phyloP scores from a whole-genome alignment of 2,888 invertebrate genomes.

The Oscheius sp. region DNA sequence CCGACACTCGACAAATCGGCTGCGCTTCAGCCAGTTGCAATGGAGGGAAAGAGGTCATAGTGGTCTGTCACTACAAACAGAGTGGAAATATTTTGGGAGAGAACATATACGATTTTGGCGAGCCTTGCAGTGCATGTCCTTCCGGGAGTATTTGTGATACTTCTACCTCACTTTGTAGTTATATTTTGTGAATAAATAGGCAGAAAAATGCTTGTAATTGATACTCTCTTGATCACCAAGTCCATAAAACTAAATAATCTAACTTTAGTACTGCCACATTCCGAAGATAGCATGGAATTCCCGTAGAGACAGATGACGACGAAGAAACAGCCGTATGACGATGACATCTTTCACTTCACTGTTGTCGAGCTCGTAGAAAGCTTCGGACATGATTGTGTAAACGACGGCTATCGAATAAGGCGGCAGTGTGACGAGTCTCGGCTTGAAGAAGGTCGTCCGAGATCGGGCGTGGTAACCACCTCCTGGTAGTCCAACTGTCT shows the following conservation, averaged over 20 bases:
- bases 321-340: background rate
- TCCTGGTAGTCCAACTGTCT: too few relatives aligned
- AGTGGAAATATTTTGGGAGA: background rate
- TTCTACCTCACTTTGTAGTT: conserved; percentile 13
- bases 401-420: too few relatives aligned
- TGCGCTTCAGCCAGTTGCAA: conserved; percentile 33
- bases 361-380: background rate
- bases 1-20: conserved; percentile 25
- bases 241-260: background rate
- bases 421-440: too few relatives aligned
- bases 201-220: too few relatives aligned
- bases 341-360: background rate
- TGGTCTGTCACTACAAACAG: conserved; percentile 38
- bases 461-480: too few relatives aligned
- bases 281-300: background rate
- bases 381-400: too few relatives aligned
- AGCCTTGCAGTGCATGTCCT: conserved; percentile 13
- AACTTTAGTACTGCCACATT: background rate
- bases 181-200: too few relatives aligned
- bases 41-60: conserved; percentile 34
- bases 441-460: too few relatives aligned
- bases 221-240: background rate
- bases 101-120: conserved; percentile 11
- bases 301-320: background rate
- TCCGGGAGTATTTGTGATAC: conserved; percentile 9